A percentile compares a stretch with the other conserved stretches of the same genome.
phyloP scores from a whole-genome alignment of 2,797 vertebrate species.

The Synaphobranchus kaupii region DNA sequence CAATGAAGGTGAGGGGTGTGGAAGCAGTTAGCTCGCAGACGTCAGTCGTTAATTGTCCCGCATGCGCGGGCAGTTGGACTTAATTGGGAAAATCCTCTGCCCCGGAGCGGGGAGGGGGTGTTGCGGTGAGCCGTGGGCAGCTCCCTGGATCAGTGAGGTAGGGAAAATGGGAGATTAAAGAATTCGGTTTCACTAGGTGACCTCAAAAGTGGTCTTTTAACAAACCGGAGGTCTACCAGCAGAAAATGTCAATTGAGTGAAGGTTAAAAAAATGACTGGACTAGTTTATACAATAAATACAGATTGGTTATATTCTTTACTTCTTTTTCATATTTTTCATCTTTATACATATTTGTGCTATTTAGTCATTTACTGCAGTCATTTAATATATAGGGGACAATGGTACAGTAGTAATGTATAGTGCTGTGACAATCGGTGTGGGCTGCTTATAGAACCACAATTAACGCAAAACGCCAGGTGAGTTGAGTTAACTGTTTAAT shows the following conservation, averaged over 20 bases:
- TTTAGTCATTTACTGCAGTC: background rate
- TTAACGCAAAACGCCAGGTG: background rate
- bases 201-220: background rate
- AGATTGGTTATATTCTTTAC: background rate
- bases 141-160: background rate
- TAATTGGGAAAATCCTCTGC: conserved; percentile 15
- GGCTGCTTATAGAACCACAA: background rate
- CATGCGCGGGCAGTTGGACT: conserved; percentile 12
- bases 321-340: background rate
- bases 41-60: conserved; percentile 16
- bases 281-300: background rate
- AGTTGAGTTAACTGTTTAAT: background rate
- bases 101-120: background rate
- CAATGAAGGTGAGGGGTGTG: conserved; percentile 5
- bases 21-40: background rate
- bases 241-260: background rate
- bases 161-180: conserved; percentile 8
- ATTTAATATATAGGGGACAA: background rate
- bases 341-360: background rate
- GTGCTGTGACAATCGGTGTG: background rate
- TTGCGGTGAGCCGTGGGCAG: background rate
- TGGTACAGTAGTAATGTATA: background rate
- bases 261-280: background rate
- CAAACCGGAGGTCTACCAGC: background rate
- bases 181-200: background rate